Conservation (phyloP, 2,797 vertebrate genomes). For the Brotula barbata region DNA sequence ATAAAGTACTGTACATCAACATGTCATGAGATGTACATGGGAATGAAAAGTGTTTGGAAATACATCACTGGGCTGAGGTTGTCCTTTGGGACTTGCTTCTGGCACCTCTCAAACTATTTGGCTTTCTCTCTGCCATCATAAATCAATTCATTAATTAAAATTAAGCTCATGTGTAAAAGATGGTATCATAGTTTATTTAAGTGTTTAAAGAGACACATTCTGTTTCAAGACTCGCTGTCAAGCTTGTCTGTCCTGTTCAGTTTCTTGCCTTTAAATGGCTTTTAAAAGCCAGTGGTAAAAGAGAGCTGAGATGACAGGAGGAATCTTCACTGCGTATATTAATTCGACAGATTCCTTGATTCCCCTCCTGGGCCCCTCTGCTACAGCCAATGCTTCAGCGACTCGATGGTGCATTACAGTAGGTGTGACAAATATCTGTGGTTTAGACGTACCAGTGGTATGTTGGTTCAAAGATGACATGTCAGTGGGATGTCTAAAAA, state of each 20-base stretch:
- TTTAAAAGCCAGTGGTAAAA: conserved; percentile 71
- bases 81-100: conserved; percentile 47
- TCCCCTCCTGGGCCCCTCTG: conserved; percentile 76
- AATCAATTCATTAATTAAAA: conserved; percentile 83
- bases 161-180: conserved; percentile 65
- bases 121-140: conserved; percentile 74
- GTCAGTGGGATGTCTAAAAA: conserved; percentile 65
- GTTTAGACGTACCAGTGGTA: conserved; percentile 66
- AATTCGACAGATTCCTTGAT: conserved; percentile 79
- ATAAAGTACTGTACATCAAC: no score
- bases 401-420: conserved; percentile 69
- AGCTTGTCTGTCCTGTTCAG: conserved; percentile 61
- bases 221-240: conserved; percentile 73
- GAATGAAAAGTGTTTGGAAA: neutral
- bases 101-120: conserved; percentile 61
- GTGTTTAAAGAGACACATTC: conserved; percentile 81
- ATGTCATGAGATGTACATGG: no score
- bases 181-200: conserved; percentile 75
- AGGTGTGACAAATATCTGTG: conserved; percentile 80
- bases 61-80: neutral
- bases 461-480: conserved; percentile 70
- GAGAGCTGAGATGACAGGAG: conserved; percentile 65
- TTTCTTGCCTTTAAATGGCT: conserved; percentile 68
- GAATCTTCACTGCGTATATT: conserved; percentile 74
- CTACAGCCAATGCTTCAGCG: conserved; percentile 60